Conservation (phyloP, 2,797 vertebrate genomes). For the Oreochromis grahami region DNA sequence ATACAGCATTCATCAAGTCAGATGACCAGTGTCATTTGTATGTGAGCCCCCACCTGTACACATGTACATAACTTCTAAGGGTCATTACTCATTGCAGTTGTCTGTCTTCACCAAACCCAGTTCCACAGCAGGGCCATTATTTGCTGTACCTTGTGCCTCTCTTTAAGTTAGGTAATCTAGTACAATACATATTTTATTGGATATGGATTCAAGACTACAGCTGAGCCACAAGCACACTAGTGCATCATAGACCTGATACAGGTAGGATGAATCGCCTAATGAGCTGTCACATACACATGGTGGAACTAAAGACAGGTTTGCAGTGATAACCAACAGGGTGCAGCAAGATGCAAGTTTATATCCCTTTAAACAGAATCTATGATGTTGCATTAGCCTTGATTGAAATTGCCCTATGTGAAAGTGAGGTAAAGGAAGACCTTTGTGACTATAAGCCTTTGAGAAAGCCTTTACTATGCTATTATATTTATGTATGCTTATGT, state of each 20-base stretch:
- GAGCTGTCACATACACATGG: background rate
- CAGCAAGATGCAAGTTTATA: background rate
- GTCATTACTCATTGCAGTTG: background rate
- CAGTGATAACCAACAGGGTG: background rate
- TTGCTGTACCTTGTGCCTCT: background rate
- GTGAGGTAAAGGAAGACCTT: background rate
- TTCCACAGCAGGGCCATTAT: background rate
- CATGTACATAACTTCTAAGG: background rate
- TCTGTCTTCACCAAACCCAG: background rate
- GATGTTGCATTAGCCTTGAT: background rate
- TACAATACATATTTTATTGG: background rate
- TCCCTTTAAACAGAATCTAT: background rate
- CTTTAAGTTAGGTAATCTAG: background rate
- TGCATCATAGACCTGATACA: background rate
- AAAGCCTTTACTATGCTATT: background rate
- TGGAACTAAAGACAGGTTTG: background rate
- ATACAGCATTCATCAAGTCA: background rate
- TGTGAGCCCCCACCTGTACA: background rate
- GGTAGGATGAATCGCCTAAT: background rate
- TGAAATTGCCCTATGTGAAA: accelerated
- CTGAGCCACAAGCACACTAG: background rate
- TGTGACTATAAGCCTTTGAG: background rate
- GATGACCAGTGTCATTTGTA: background rate
- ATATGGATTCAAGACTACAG: background rate
- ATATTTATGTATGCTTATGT: background rate